These are phyloP conservation scores for Bovichtus diacanthus DNA, from an alignment of 2,797 vertebrate species.

Conservation along the genomic window DNA sequence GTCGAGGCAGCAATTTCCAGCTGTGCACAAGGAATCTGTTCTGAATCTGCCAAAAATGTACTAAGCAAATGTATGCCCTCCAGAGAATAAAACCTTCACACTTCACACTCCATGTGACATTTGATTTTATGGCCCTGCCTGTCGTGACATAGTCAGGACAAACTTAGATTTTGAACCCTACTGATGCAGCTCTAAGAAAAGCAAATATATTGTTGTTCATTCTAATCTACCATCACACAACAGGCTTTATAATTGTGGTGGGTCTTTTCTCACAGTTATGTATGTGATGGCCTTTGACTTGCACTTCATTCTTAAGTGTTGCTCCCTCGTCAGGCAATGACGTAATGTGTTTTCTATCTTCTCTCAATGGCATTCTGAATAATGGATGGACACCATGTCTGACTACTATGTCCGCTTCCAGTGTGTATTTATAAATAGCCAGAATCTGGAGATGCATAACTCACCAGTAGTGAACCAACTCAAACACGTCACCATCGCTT, in stretches of 20 bases:
- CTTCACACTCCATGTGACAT: not conserved
- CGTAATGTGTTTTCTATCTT: not conserved
- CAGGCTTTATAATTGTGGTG: not conserved
- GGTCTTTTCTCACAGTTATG: not conserved
- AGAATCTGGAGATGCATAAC: conserved; percentile 5
- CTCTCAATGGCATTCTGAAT: conserved; percentile 33
- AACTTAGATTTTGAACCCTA: not conserved
- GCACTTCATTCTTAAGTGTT: conserved; percentile 13
- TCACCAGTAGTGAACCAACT: conserved; percentile 31
- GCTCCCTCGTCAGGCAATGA: not conserved
- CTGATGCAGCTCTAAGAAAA: not conserved
- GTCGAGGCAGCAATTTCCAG: conserved; percentile 10
- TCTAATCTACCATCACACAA: not conserved
- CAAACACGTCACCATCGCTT: not conserved
- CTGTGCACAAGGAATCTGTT: conserved; percentile 24
- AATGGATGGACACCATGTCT: conserved; percentile 22
- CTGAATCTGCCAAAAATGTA: conserved; percentile 2
- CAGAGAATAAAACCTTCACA: not conserved
- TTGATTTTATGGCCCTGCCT: not conserved
- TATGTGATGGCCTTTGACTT: not conserved
- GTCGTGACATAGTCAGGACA: not conserved
- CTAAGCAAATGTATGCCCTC: not conserved
- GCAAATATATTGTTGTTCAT: not conserved
- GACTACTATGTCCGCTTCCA: not conserved
- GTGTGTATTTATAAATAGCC: conserved; percentile 5